Base-by-base conservation (phyloP, 1,140 invertebrate genomes). In the Anoplophora glabripennis region DNA sequence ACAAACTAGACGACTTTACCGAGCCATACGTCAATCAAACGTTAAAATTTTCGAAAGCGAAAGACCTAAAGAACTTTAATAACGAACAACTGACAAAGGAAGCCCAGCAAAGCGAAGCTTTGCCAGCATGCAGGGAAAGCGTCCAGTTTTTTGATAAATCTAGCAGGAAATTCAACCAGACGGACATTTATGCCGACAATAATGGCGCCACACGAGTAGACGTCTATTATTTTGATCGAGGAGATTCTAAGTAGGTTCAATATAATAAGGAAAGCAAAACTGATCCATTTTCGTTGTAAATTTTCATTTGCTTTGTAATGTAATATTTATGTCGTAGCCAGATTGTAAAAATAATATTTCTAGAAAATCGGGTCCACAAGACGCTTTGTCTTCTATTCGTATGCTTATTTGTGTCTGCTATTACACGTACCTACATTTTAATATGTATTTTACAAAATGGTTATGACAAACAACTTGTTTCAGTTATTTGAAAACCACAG, bases 211-310 rank as follows among this genome's bases (percentile, higher is more conserved):
- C 81, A 54, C 76, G 76, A 59, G 79, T 83, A 7, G 84, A 86
- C 56, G 80, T 86, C 38, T 86, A 87, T 71, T 85, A 84, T 42
- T 87, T 86, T 61, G 85, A 87, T 68, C 84, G 86, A 63, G 84
- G 84, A 38, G 83, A 81, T 63, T 80, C 83, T 4, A 80, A 81
- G 74, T 86, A 60, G 59, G 57, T 54, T 55, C 52, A 45, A 59
- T 28, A 34, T 5, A 51, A 7, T 46, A 46, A 17, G 11, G 15
- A 7, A 17, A 47, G 15, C 4, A 11, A 12, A 14, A 44, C n/a
- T 18, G 15, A 38, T 53, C 3, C n/a, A 40, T 35, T 38, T 37
- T 38, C 9, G 36, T 4, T 46, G 2, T 28, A 28, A 28, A 28
- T 3, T 5, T 28, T 28, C 21, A n/a, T n/a, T n/a, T n/a, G n/a